These are phyloP conservation scores for Netelia virgata DNA, from an alignment of 2,888 invertebrate species.

Conservation along the genomic window DNA sequence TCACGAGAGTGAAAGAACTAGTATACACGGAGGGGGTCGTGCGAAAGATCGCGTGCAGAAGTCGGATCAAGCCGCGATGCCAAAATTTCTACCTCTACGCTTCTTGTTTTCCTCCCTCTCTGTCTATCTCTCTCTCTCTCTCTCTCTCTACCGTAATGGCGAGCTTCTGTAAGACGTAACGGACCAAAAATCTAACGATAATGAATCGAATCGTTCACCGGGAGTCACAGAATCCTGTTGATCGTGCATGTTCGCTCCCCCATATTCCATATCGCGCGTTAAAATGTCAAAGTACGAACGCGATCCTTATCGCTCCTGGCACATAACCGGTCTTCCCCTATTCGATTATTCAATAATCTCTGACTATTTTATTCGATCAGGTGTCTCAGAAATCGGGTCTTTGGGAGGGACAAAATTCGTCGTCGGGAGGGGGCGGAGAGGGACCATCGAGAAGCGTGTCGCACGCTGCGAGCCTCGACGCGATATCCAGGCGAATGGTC, in stretches of 20 bases:
- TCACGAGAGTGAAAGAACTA: neutral
- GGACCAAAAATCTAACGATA: slow-evolving; percentile 43
- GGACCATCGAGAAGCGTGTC: slow-evolving; percentile 84
- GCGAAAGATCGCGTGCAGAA: neutral
- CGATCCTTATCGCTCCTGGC: neutral
- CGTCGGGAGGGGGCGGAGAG: slow-evolving; percentile 79
- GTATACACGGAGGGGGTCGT: neutral
- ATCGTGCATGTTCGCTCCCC: neutral
- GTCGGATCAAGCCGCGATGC: neutral
- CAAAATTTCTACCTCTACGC: slow-evolving; percentile 15
- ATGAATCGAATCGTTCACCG: slow-evolving; percentile 7
- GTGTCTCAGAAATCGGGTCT: slow-evolving; percentile 84
- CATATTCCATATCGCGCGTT: neutral
- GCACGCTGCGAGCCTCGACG: slow-evolving; percentile 87
- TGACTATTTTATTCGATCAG: slow-evolving; percentile 69
- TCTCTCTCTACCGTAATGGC: slow-evolving; percentile 16
- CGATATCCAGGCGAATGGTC: slow-evolving; percentile 85
- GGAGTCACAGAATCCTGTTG: slow-evolving; percentile 25
- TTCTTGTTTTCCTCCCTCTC: slow-evolving; percentile 4
- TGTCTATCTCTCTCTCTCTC: no score
- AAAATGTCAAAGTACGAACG: slow-evolving; percentile 13
- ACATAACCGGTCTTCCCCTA: neutral
- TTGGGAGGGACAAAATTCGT: slow-evolving; percentile 82
- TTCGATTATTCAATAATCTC: neutral
- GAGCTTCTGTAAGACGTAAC: slow-evolving; percentile 6